Base-by-base conservation (phyloP, 2,797 vertebrate species). In the Dermochelys coriacea region DNA sequence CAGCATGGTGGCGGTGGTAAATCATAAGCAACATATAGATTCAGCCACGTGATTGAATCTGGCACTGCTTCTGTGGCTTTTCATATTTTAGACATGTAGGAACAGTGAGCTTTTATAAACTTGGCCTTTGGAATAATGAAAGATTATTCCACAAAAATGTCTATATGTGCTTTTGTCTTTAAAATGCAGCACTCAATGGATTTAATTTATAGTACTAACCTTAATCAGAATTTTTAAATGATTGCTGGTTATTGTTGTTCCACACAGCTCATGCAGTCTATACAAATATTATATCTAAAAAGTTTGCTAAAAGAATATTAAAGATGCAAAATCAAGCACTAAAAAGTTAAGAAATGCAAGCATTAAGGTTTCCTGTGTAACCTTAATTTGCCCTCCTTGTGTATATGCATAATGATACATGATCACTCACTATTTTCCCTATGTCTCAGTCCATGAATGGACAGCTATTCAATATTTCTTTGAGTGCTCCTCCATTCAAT, bases 401-500 rank as follows among this genome's bases (percentile, higher is more conserved):
- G 59, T 41, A 10, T 93, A 61, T n/a, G 21, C 80, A 15, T 88
- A 89, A 71, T 64, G 80, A 90, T 95, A 94, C 45, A 92, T 55
- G 87, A 5, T 61, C 80, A 31, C 31, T 91, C 31, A 71, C 1
- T 87, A 55, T 64, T 95, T 96, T 94, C 87, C 37, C 95, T 51
- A 27, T 94, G 85, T 21, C 59, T 94, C 88, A 52, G 11, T 86
- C 29, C 86, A 18, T 77, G 85, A 94, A 88, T 80, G 87, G 8
- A 75, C 51, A 83, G 77, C 77, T 93, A 93, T 49, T 68, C 86
- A 86, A 50, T 57, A 64, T 86, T 90, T 95, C 92, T 93, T 96
- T 96, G 95, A 85, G 96, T 96, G 88, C 64, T 90, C 91, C 97
- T 98, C 14, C 98, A 95, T 98, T 98, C 98, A 97, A 97, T 97